Evolutionary conservation across 2,113 vertebrate genomes (phyloP).

Genomic region (Ochotona princeps): DNA sequence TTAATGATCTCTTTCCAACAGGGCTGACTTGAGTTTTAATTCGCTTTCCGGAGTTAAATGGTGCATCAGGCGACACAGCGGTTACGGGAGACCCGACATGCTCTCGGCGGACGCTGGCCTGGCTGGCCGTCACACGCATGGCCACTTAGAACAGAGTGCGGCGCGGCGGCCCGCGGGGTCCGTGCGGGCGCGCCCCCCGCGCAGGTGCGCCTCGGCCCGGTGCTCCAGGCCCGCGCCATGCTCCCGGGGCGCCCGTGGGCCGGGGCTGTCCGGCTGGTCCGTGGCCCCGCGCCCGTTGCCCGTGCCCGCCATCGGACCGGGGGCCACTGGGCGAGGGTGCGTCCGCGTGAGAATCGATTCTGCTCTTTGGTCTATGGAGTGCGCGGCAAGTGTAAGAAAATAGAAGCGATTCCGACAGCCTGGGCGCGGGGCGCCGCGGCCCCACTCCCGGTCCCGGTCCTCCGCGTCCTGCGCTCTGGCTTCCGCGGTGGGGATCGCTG

Average conservation of each 20-base stretch:
- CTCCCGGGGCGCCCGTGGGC: too few species aligned
- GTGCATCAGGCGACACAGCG: slow-evolving; percentile 86
- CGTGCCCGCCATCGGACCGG: slow-evolving; percentile 73
- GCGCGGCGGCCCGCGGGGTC: slow-evolving; percentile 89
- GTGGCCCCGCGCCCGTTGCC: neutral
- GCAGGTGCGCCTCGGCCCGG: too few species aligned
- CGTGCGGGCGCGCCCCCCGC: slow-evolving; percentile 65
- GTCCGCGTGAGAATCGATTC: slow-evolving; percentile 89
- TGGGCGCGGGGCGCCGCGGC: slow-evolving; percentile 87
- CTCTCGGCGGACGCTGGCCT: slow-evolving; percentile 90
- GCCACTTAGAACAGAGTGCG: slow-evolving; percentile 88
- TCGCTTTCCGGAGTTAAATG: slow-evolving; percentile 89
- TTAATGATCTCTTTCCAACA: slow-evolving; percentile 96
- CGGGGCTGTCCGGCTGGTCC: too few species aligned
- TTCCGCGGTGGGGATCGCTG: slow-evolving; percentile 86
- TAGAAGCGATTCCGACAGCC: slow-evolving; percentile 94
- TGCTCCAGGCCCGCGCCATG: too few species aligned
- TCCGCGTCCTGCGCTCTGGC: slow-evolving; percentile 53
- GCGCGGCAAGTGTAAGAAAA: slow-evolving; percentile 92
- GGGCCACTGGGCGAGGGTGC: slow-evolving; percentile 80
- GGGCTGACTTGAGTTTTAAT: slow-evolving; percentile 89
- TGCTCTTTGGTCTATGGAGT: slow-evolving; percentile 99
- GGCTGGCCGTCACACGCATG: slow-evolving; percentile 91
- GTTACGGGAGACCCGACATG: slow-evolving; percentile 90
- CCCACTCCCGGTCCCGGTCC: neutral